These are phyloP conservation scores for Ailurus styani DNA, from an alignment of 2,113 vertebrate genomes.

Conservation along the genomic window DNA sequence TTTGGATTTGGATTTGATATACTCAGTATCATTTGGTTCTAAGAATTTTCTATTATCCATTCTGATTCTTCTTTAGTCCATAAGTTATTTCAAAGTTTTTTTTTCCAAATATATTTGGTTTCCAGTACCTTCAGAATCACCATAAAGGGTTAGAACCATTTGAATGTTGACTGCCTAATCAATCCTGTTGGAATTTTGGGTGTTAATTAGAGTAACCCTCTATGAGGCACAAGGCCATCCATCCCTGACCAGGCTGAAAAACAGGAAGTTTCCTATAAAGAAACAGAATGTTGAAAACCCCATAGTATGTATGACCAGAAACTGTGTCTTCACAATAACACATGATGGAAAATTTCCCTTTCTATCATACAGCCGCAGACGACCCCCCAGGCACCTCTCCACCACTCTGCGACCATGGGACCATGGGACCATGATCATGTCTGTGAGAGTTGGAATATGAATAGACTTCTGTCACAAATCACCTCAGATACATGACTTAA, in stretches of 20 bases:
- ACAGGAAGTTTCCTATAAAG: neutral
- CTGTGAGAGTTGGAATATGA: neutral
- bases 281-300: neutral
- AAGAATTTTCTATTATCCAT: neutral
- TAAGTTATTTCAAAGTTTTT: neutral
- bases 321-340: neutral
- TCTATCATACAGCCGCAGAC: neutral
- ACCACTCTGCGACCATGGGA: neutral
- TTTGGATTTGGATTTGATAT: neutral
- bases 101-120: neutral
- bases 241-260: neutral
- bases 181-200: neutral
- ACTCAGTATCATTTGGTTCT: neutral
- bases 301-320: neutral
- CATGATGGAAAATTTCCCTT: neutral
- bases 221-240: neutral
- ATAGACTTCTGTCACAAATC: neutral
- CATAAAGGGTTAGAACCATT: neutral
- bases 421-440: neutral
- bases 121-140: neutral
- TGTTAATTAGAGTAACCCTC: neutral
- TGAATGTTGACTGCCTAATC: neutral
- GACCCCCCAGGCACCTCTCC: neutral
- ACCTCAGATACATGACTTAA: neutral
- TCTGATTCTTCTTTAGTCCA: neutral